Evolutionary conservation across 2,888 invertebrate genomes (phyloP), one percentile per base, ranked within the genome.

Genomic region (Apotomis turbidana): DNA sequence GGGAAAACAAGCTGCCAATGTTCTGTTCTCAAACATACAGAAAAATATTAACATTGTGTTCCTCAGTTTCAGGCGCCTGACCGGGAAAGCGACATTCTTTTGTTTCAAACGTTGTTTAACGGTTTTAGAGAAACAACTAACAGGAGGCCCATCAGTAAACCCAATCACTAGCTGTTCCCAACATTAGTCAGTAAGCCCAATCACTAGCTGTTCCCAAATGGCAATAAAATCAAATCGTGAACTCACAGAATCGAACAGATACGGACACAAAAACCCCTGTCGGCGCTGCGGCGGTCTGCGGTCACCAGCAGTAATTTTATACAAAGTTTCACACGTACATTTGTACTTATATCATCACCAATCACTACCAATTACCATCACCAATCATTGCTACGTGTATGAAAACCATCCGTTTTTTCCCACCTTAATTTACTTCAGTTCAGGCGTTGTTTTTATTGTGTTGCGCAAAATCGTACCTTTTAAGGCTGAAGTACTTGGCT

Each of bases 271-370:
- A 57, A 57, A 66, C 27, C 27, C 27, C 46, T 55, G 55, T 57
- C 66, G 9, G 46, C 64, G 49, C 10, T 49, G 1, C 9, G 15
- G 66, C 57, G 52, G 62, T 63, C 52, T 66, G 66, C 66, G 66
- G 66, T 66, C 66, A n/a, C 27, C 9, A 6, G 55, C 46, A 27
- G 41, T 66, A 57, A 66, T 66, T 66, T 36, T 66, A 66, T 57
- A 66, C 64, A 55, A 46, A 66, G 66, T 66, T 66, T 66, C 66
- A 66, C 66, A 66, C 66, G 66, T 66, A 66, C n/a, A 49, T 49
- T 49, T 9, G 27, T 27, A 55, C 46, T 51, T 62, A 62, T 54
- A 54, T 64, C 63, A n/a, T 44, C 27, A 55, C 38, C 46, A 55
- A 44, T 15, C 12, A 54, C 41, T 44, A 44, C 44, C 12, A 54